Conservation (phyloP, 2,113 vertebrate genomes). For the Chloropsis cyanopogon region DNA sequence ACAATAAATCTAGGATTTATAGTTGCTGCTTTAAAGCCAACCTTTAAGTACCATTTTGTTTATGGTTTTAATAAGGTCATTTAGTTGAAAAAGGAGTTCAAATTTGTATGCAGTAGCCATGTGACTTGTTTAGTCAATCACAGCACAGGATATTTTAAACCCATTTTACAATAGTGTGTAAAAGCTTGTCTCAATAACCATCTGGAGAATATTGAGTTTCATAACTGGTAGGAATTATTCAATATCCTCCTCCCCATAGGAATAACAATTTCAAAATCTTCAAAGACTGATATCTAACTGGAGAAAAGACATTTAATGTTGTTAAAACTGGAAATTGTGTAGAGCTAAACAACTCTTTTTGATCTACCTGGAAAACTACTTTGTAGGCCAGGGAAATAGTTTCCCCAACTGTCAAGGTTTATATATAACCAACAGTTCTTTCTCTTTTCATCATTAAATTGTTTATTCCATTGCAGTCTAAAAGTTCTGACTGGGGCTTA, state of each 20-base stretch:
- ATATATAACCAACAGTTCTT: conserved; percentile 3
- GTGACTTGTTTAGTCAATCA: conserved; percentile 67
- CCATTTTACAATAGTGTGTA: conserved; percentile 59
- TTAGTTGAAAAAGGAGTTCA: conserved; percentile 55
- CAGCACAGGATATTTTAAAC: conserved; percentile 56
- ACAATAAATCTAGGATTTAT: conserved; percentile 44
- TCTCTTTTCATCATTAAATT: conserved; percentile 30
- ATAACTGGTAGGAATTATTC: conserved; percentile 71
- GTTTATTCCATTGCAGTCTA: not conserved
- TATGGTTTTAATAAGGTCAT: conserved; percentile 51
- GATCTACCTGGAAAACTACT: conserved; percentile 46
- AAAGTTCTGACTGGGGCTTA: not conserved
- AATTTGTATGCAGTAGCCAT: conserved; percentile 40
- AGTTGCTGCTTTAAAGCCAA: conserved; percentile 13
- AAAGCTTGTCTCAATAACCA: conserved; percentile 58
- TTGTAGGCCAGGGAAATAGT: conserved; percentile 32
- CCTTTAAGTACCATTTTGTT: conserved; percentile 43
- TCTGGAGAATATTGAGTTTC: conserved; percentile 71
- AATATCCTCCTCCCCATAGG: conserved; percentile 59
- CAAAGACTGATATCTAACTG: conserved; percentile 53
- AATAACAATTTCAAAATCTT: conserved; percentile 63
- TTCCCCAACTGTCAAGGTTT: conserved; percentile 40
- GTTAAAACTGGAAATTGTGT: conserved; percentile 57
- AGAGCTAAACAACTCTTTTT: conserved; percentile 43
- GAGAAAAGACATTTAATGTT: conserved; percentile 50